These are phyloP conservation scores for Dinoponera quadriceps DNA, from an alignment of 1,140 invertebrate species.

Conservation along the genomic window DNA sequence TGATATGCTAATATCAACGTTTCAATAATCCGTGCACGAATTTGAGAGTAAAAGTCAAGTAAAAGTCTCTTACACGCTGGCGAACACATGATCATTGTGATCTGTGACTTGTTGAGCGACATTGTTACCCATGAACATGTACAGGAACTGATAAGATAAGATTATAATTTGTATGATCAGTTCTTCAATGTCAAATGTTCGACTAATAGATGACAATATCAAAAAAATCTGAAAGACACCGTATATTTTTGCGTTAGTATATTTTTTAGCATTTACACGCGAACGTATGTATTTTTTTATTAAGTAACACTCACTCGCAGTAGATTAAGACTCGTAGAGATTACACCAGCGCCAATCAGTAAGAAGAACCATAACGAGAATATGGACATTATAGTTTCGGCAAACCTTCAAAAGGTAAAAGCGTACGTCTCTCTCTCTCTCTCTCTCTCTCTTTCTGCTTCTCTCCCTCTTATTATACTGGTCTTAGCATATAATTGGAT, in stretches of 20 bases:
- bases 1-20: no score
- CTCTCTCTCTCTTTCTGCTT: no score
- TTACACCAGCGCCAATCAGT: background rate
- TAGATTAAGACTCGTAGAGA: background rate
- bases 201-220: background rate
- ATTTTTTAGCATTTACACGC: no score
- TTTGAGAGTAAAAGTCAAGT: no score
- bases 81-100: background rate
- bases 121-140: constrained; percentile 18
- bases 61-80: background rate
- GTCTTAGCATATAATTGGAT: no score
- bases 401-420: constrained; percentile 7
- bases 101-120: background rate
- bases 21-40: background rate
- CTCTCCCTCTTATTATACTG: no score
- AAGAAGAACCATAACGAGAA: constrained; percentile 1
- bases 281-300: no score
- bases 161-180: background rate
- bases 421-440: no score
- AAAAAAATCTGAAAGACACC: background rate
- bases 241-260: no score
- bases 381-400: background rate
- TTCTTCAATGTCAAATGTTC: background rate
- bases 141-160: background rate
- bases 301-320: background rate